A percentile compares a stretch with the other conserved stretches of the same genome.
phyloP scores from a whole-genome alignment of 1,140 invertebrate species.

The Popillia japonica region DNA sequence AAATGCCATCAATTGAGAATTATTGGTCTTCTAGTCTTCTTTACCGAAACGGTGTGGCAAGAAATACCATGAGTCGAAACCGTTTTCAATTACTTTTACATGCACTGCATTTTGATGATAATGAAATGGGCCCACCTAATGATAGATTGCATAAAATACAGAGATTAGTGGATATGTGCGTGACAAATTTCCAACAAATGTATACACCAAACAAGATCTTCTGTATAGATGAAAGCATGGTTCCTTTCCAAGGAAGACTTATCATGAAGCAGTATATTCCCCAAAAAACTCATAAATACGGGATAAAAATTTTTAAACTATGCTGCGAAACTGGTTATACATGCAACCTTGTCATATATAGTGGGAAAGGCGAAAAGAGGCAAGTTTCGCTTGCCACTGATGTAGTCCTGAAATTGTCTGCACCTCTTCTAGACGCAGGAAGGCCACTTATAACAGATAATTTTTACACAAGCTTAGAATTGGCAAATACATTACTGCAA shows the following conservation, averaged over 20 bases:
- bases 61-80: slow-evolving; percentile 47
- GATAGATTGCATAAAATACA: slow-evolving; percentile 44
- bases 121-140: too few species aligned
- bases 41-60: slow-evolving; percentile 35
- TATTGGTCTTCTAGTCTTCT: slow-evolving; percentile 23
- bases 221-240: slow-evolving; percentile 50
- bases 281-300: slow-evolving; percentile 58
- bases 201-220: slow-evolving; percentile 41
- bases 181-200: slow-evolving; percentile 42
- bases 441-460: slow-evolving; percentile 59
- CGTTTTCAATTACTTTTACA: slow-evolving; percentile 50
- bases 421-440: slow-evolving; percentile 52
- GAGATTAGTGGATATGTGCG: slow-evolving; percentile 42
- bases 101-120: slow-evolving; percentile 48
- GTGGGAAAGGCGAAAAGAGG: not conserved
- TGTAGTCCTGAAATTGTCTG: not conserved
- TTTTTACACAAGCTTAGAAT: slow-evolving; percentile 58
- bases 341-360: not conserved
- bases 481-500: slow-evolving; percentile 55
- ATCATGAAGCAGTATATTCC: slow-evolving; percentile 60
- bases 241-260: slow-evolving; percentile 58
- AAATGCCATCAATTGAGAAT: not conserved
- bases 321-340: slow-evolving; percentile 44
- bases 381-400: slow-evolving; percentile 41
- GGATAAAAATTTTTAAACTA: slow-evolving; percentile 51